These are phyloP conservation scores for Mycalesis mineus DNA, from an alignment of 2,888 invertebrate genomes.

Conservation along the genomic window DNA sequence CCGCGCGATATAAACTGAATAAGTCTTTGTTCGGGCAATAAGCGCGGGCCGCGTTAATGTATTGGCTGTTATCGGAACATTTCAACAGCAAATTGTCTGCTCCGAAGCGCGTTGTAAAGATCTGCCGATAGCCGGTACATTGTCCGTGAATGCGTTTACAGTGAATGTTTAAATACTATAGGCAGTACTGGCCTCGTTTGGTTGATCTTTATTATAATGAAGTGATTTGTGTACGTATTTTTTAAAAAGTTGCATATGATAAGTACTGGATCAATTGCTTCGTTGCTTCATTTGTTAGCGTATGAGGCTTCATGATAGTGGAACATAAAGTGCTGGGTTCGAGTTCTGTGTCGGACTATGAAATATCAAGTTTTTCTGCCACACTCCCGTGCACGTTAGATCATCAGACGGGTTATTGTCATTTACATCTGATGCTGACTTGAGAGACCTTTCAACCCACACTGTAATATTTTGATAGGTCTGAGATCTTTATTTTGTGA, in stretches of 20 bases:
- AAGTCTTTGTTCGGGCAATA: constrained; percentile 24
- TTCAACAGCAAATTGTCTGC: constrained; percentile 38
- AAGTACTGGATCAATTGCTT: no score
- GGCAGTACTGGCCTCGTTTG: constrained; percentile 21
- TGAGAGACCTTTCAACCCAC: no score
- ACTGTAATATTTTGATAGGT: no score
- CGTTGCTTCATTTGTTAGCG: no score
- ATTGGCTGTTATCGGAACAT: constrained; percentile 34
- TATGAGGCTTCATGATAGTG: neutral
- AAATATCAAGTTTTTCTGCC: no score
- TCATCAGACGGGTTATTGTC: no score
- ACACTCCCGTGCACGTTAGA: no score
- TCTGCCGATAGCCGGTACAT: constrained; percentile 31
- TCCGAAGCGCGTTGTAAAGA: constrained; percentile 34
- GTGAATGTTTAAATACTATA: constrained; percentile 33
- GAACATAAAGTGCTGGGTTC: no score
- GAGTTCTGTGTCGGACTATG: no score
- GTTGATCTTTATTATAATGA: neutral
- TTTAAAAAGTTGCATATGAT: no score
- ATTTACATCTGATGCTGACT: no score
- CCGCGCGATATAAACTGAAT: constrained; percentile 21
- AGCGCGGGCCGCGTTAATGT: constrained; percentile 23
- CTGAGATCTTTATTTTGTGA: no score
- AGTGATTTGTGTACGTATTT: neutral
- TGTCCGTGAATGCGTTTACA: constrained; percentile 34